These are phyloP conservation scores for Poicephalus meyeri DNA, from an alignment of 2,113 vertebrate species.

Conservation along the genomic window DNA sequence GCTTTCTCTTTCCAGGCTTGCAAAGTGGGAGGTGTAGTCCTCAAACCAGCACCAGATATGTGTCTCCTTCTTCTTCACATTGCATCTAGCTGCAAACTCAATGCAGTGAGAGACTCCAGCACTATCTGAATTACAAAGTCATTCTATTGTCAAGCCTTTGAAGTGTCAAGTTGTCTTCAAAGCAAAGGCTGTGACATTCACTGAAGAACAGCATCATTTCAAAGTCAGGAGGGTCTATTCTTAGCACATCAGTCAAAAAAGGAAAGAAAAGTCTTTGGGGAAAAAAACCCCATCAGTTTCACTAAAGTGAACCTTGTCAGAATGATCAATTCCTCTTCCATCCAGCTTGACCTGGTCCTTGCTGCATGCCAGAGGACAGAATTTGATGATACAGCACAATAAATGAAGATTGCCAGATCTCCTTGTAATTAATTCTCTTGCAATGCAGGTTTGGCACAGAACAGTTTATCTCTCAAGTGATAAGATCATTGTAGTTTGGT, in stretches of 20 bases:
- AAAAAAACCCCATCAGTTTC: not conserved
- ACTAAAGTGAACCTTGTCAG: constrained; percentile 51
- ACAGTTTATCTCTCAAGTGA: not conserved
- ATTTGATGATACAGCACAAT: not conserved
- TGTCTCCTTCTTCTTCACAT: not conserved
- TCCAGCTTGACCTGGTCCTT: constrained; percentile 16
- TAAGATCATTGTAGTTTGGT: not conserved
- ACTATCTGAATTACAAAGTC: not conserved
- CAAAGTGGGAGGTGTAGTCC: not conserved
- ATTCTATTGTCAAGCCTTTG: not conserved
- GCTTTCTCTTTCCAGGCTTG: not conserved
- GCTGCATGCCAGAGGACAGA: not conserved
- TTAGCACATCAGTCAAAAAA: constrained; percentile 50
- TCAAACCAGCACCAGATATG: not conserved
- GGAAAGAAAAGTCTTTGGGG: not conserved
- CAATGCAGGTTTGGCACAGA: constrained; percentile 3
- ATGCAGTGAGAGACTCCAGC: not conserved
- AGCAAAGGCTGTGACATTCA: constrained; percentile 57
- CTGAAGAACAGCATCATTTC: not conserved
- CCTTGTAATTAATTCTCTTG: constrained; percentile 41
- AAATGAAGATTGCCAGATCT: constrained; percentile 12
- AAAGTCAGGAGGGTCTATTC: constrained; percentile 61
- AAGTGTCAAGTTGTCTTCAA: constrained; percentile 37
- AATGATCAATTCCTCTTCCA: constrained; percentile 34
- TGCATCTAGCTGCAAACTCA: not conserved